Evolutionary conservation across 2,888 invertebrate species (phyloP), one percentile per base, ranked within the genome.

Genomic region (Adela reaumurella): DNA sequence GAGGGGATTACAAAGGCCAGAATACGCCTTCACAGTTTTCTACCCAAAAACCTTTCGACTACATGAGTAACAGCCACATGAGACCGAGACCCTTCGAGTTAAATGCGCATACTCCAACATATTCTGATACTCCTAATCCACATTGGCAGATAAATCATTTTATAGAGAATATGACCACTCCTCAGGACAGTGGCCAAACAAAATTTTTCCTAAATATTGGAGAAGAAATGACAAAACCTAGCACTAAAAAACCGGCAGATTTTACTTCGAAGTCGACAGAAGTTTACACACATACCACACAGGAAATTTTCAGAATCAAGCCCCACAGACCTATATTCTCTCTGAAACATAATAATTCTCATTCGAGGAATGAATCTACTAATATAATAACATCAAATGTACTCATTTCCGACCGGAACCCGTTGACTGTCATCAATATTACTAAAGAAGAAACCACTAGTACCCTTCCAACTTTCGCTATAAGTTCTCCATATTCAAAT

Each of bases 81-180:
- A 70, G 68, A 55, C 79, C 80, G 11, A 68, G 76, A 54, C 80
- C 80, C 10, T 80, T 80, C 56, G 68, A 73, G 19, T 58, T 70
- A 2, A 70, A 67, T 49, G 64, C 64, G 20, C 55, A 62, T 5
- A 58, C 63, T 14, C 66, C 71, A 14, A 61, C 77, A 24, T 77
- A 77, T 52, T 72, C 76, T 57, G 77, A 77, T 54, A 54, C 77
- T 42, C 78, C 78, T 51, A 76, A 77, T 57, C 78, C 78, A 11
- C 78, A 78, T 55, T 78, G 78, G 78, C 78, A 78, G 56, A 78
- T 78, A 18, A 78, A 78, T 57, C 68, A 78, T 49, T 60, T 78
- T 52, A 58, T 74, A 59, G 74, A 71, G 56, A 78, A 78, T 52
- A 55, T 62, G 1, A 70, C 70, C 8, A 77, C 73, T 50, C 55